Evolutionary conservation across 2,888 invertebrate species (phyloP).

Genomic region (Troglohyphantes excavatus): DNA sequence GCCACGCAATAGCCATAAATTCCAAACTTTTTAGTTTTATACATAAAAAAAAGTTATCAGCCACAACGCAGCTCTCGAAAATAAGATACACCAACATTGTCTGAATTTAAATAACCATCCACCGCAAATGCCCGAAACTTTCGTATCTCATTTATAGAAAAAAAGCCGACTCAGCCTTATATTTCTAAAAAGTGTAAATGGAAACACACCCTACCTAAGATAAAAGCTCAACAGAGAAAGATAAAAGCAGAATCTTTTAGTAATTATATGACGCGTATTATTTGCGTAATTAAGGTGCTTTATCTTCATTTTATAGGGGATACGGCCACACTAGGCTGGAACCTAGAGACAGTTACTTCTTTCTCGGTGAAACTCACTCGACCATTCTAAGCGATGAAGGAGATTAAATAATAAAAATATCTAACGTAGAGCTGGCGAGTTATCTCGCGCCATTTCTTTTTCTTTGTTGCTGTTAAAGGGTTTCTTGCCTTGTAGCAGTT

Average conservation of each 20-base stretch:
- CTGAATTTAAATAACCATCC: background rate
- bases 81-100: background rate
- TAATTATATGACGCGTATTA: slow-evolving; percentile 75
- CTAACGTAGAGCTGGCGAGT: background rate
- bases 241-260: slow-evolving; percentile 52
- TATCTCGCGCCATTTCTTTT: slow-evolving; percentile 50
- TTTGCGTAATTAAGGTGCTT: slow-evolving; percentile 69
- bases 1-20: too few relatives aligned
- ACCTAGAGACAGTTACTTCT: slow-evolving; percentile 43
- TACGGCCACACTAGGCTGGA: slow-evolving; percentile 12
- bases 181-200: slow-evolving; percentile 46
- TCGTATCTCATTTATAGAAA: slow-evolving; percentile 30
- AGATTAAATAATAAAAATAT: slow-evolving; percentile 67
- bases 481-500: slow-evolving; percentile 10
- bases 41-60: background rate
- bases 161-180: background rate
- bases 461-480: slow-evolving; percentile 16
- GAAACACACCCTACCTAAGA: slow-evolving; percentile 14
- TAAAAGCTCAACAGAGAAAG: slow-evolving; percentile 22
- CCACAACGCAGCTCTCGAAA: background rate
- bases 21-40: too few relatives aligned
- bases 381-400: slow-evolving; percentile 42
- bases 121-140: slow-evolving; percentile 9
- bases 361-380: background rate
- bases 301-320: slow-evolving; percentile 68